Evolutionary conservation across 2,797 vertebrate genomes (phyloP), one percentile per base, ranked within the genome.

Genomic region (Melanotaenia parkinsoni): DNA sequence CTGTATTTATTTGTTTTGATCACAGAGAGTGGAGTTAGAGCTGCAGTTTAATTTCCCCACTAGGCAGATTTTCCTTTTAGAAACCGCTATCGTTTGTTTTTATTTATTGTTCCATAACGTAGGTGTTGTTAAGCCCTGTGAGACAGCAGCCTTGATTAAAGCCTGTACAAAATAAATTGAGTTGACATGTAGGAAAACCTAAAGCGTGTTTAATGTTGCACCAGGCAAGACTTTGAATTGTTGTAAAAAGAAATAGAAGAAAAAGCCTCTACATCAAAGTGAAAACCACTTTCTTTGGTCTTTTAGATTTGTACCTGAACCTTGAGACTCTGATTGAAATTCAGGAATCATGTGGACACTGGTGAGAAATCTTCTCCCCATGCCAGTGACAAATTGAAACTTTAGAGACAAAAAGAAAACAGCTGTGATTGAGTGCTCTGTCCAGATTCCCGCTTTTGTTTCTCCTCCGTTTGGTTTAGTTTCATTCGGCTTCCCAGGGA

Each of bases 1-100:
- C 58, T 84, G 67, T 72, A 58, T 81, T 75, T 72, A 67, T 86
- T 74, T 79, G 71, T 84, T 83, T 76, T 64, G 74, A 45, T 67
- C 56, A 18, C 60, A 5, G 63, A 3, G 43, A 33, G 72, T 28
- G 28, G 35, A 65, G 65, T 50, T 38, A 6, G 8, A 72, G 77
- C 50, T 70, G 58, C 66, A 51, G 53, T 70, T 61, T 72, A 40
- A 86, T 80, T 78, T 76, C 56, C 77, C 80, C 84, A 60, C 24
- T 38, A 67, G 68, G 80, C 67, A 43, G 67, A 67, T 66, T 78
- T 56, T 32, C 13, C 4, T 53, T 66, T 58, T 22, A n/a, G 54
- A 65, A 81, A 77, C 24, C 1, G 20, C 51, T 18, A 4, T 60
- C 57, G 28, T 20, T 47, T 54, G 70, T 75, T 64, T 30, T 69